Evolutionary conservation across 2,797 vertebrate genomes (phyloP).

Genomic region (Sebastolobus altivelis): DNA sequence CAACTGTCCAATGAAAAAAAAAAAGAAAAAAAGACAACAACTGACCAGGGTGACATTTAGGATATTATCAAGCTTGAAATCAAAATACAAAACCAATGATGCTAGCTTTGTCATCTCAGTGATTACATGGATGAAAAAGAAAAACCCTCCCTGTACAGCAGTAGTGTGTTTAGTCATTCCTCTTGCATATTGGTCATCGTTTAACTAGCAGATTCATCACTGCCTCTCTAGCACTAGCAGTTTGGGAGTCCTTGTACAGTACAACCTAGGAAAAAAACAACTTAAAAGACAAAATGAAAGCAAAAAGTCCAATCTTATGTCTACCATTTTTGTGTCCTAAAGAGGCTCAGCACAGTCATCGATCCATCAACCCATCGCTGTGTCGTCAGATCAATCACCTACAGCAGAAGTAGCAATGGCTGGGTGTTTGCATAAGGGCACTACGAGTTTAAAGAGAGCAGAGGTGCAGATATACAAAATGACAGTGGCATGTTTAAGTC

Average conservation of each 20-base stretch:
- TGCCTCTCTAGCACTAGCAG: slow-evolving; percentile 60
- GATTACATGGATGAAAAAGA: slow-evolving; percentile 83
- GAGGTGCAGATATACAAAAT: slow-evolving; percentile 74
- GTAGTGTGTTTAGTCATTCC: slow-evolving; percentile 79
- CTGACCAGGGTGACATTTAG: slow-evolving; percentile 90
- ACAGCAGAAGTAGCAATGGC: slow-evolving; percentile 75
- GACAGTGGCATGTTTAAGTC: slow-evolving; percentile 73
- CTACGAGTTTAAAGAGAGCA: slow-evolving; percentile 76
- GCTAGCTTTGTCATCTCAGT: slow-evolving; percentile 83
- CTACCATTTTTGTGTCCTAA: slow-evolving; percentile 40
- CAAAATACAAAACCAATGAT: slow-evolving; percentile 88
- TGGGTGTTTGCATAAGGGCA: slow-evolving; percentile 83
- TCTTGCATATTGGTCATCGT: slow-evolving; percentile 84
- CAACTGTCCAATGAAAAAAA: slow-evolving; percentile 93
- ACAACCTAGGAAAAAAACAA: slow-evolving; percentile 46
- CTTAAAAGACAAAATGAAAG: slow-evolving; percentile 49
- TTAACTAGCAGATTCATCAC: slow-evolving; percentile 65
- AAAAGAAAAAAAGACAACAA: slow-evolving; percentile 73
- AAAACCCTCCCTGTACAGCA: slow-evolving; percentile 83
- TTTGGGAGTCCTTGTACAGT: slow-evolving; percentile 65
- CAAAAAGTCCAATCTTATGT: slow-evolving; percentile 38
- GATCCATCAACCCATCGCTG: slow-evolving; percentile 47
- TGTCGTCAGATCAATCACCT: slow-evolving; percentile 51
- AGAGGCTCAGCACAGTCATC: slow-evolving; percentile 61
- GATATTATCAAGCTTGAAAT: slow-evolving; percentile 92